Percentiles rank a stretch among this genome's conserved stretches.
Evolutionary conservation across 23 tunicate genomes (phyloP).

Genomic region (Pegea sp.): DNA sequence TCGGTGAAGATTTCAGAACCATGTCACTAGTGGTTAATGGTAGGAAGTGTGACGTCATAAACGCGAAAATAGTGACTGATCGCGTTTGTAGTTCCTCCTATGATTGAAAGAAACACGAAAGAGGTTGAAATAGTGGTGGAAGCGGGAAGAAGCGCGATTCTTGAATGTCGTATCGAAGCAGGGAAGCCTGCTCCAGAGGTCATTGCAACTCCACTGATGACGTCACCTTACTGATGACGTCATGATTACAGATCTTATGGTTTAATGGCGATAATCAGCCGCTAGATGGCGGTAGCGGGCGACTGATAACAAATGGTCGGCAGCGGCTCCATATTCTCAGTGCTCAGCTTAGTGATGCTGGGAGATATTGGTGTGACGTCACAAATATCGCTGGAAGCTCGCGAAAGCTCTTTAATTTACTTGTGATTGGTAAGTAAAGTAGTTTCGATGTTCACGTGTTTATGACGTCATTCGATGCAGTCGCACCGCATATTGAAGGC

Average conservation of each 20-base stretch:
- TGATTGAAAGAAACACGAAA: slow-evolving; percentile 32
- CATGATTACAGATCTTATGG: slow-evolving; percentile 27
- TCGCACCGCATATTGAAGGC: slow-evolving; percentile 34
- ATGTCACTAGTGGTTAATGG: slow-evolving; percentile 53
- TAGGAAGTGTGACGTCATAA: slow-evolving; percentile 1
- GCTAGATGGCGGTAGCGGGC: slow-evolving; percentile 20
- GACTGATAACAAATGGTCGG: slow-evolving; percentile 25
- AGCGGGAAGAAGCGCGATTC: slow-evolving; percentile 34
- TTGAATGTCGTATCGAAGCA: slow-evolving; percentile 53
- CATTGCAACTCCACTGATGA: not conserved
- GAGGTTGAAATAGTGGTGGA: slow-evolving; percentile 28
- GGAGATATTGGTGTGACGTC: slow-evolving; percentile 87
- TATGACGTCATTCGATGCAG: slow-evolving; percentile 3
- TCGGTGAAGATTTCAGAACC: slow-evolving; percentile 50
- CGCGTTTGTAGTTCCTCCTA: slow-evolving; percentile 81
- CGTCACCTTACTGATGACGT: not conserved
- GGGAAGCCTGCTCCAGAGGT: slow-evolving; percentile 89
- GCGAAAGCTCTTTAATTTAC: slow-evolving; percentile 35
- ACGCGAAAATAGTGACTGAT: too few relatives aligned
- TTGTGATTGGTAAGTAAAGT: slow-evolving; percentile 34
- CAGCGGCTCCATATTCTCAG: slow-evolving; percentile 42
- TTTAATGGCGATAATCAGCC: slow-evolving; percentile 34
- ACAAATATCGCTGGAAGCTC: slow-evolving; percentile 81
- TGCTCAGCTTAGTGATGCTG: slow-evolving; percentile 41
- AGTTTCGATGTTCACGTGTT: not conserved